A percentile compares a stretch with the other conserved stretches of the same genome.
phyloP scores from a whole-genome alignment of 2,113 vertebrate species.

The Xenus cinereus region DNA sequence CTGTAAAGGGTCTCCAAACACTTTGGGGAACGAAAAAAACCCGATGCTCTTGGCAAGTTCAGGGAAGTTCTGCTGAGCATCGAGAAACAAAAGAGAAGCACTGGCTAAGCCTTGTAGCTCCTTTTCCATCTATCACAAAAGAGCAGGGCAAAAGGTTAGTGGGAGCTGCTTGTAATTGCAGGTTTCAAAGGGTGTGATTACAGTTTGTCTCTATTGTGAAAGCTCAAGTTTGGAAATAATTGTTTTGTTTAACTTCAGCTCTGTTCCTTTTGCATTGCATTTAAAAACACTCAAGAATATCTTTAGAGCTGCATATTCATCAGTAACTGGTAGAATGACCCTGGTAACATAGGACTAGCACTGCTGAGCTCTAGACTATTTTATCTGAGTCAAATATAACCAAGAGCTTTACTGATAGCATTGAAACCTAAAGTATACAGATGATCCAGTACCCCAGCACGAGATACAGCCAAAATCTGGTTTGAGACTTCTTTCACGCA shows the following conservation, averaged over 20 bases:
- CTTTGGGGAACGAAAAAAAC: background rate
- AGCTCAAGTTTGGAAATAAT: background rate
- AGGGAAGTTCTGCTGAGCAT: background rate
- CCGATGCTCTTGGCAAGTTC: background rate
- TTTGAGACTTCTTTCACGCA: background rate
- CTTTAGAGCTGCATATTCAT: background rate
- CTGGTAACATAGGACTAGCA: too few relatives aligned
- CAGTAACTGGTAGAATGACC: background rate
- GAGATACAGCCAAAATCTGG: background rate
- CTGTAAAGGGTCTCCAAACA: background rate
- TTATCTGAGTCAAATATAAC: background rate
- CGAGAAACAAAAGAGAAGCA: background rate
- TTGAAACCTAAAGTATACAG: background rate
- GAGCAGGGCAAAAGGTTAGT: background rate
- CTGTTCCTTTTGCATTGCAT: background rate
- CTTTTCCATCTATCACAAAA: background rate
- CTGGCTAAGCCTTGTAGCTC: background rate
- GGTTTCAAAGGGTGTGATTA: slow-evolving; percentile 6
- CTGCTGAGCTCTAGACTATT: background rate
- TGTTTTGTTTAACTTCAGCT: slow-evolving; percentile 1
- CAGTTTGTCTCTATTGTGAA: slow-evolving; percentile 30
- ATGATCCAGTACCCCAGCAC: background rate
- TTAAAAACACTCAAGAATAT: background rate
- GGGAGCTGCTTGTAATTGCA: slow-evolving; percentile 2
- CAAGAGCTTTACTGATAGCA: background rate